Evolutionary conservation across 1,140 invertebrate genomes (phyloP).

Genomic region (Heliothis subflexa): DNA sequence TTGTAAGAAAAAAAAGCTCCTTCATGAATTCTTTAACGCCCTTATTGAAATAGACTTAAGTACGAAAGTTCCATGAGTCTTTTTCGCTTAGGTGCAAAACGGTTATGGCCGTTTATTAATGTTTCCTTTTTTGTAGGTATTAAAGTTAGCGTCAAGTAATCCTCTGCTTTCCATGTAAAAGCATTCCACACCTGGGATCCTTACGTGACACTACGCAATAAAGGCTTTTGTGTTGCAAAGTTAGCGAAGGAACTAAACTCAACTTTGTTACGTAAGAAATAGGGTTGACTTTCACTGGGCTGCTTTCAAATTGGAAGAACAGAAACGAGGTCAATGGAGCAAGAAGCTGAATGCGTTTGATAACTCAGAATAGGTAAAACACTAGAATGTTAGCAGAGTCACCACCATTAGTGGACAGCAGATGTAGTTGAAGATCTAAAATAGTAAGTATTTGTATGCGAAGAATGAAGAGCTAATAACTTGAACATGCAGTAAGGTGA

Average conservation of each 20-base stretch:
- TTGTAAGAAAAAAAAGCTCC: constrained; percentile 18
- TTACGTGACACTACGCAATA: constrained; percentile 73
- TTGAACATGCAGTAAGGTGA: not conserved
- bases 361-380: constrained; percentile 45
- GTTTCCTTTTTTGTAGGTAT: constrained; percentile 61
- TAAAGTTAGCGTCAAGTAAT: constrained; percentile 67
- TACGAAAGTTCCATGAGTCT: not conserved
- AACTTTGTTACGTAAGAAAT: constrained; percentile 30
- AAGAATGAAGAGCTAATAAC: not conserved
- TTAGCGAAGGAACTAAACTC: constrained; percentile 33
- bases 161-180: constrained; percentile 69
- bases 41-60: constrained; percentile 19
- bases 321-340: constrained; percentile 72
- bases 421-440: constrained; percentile 16
- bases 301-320: constrained; percentile 26
- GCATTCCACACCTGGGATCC: constrained; percentile 73
- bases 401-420: constrained; percentile 2
- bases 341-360: constrained; percentile 65
- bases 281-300: constrained; percentile 40
- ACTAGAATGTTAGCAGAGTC: constrained; percentile 24
- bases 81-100: constrained; percentile 22
- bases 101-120: constrained; percentile 48
- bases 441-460: not conserved
- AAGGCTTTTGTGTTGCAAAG: constrained; percentile 57
- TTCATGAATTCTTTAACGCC: constrained; percentile 8